Evolutionary conservation across 2,888 invertebrate species (phyloP).

Genomic region (Chironomus riparius): DNA sequence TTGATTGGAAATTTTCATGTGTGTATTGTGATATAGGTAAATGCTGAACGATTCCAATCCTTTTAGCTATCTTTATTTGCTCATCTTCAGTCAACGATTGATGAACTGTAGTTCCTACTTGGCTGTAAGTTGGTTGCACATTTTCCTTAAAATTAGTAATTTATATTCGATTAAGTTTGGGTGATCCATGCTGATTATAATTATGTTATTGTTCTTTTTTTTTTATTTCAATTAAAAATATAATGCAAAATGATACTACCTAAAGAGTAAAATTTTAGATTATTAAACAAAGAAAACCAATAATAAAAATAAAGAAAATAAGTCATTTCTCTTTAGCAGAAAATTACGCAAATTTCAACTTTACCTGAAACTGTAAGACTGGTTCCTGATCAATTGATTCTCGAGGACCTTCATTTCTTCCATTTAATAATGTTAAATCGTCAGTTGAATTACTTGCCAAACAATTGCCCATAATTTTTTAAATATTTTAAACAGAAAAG

Average conservation of each 20-base stretch:
- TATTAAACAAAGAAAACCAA: background rate
- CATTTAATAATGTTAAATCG: constrained; percentile 54
- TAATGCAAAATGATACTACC: background rate
- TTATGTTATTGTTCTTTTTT: background rate
- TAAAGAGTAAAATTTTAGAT: background rate
- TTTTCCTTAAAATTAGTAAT: constrained; percentile 34
- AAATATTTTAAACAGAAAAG: background rate
- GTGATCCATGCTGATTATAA: too few species aligned
- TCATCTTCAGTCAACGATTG: constrained; percentile 65
- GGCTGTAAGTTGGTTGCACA: constrained; percentile 53
- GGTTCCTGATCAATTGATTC: constrained; percentile 50
- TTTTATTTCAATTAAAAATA: too few species aligned
- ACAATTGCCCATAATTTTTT: constrained; percentile 56
- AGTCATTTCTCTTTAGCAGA: background rate
- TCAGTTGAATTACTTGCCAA: constrained; percentile 56
- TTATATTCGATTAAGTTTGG: too few species aligned
- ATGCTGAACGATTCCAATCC: constrained; percentile 80
- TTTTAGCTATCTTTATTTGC: constrained; percentile 76
- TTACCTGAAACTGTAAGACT: constrained; percentile 45
- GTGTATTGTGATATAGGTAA: constrained; percentile 70
- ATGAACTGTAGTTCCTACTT: constrained; percentile 38
- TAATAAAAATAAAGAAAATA: background rate
- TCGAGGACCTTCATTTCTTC: constrained; percentile 46
- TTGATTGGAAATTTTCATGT: constrained; percentile 68
- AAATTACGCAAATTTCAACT: constrained; percentile 23